phyloP scores from a whole-genome alignment of 2,797 vertebrate genomes.

The Rhynchotus rufescens region DNA sequence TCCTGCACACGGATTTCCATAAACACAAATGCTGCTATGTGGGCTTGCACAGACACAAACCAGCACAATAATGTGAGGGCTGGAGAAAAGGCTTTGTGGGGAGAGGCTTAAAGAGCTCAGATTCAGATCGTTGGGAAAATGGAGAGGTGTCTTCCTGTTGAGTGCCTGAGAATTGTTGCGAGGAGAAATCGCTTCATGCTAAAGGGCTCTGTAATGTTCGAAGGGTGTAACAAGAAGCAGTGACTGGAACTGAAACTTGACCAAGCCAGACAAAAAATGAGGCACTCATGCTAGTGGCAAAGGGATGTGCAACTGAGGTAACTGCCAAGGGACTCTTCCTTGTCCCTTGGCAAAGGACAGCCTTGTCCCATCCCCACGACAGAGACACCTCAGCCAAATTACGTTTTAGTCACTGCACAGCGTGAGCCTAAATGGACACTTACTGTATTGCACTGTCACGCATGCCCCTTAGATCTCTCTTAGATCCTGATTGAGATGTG shows the following conservation, averaged over 20 bases:
- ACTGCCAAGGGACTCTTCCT: background rate
- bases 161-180: background rate
- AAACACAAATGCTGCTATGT: background rate
- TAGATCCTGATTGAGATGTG: background rate
- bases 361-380: background rate
- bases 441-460: background rate
- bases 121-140: background rate
- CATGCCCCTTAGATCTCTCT: background rate
- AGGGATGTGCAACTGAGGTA: background rate
- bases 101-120: background rate
- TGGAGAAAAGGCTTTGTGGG: background rate
- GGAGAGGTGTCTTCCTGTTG: background rate
- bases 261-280: background rate
- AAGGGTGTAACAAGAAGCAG: background rate
- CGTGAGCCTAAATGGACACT: background rate
- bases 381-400: background rate
- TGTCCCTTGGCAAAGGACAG: background rate
- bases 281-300: accelerated
- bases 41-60: background rate
- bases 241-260: background rate
- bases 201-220: background rate
- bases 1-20: background rate
- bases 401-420: background rate
- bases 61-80: background rate
- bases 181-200: background rate